A percentile compares a stretch with the other conserved stretches of the same genome.
These are phyloP conservation scores for Stenurella melanura DNA, from an alignment of 2,888 invertebrate species.

Conservation along the genomic window DNA sequence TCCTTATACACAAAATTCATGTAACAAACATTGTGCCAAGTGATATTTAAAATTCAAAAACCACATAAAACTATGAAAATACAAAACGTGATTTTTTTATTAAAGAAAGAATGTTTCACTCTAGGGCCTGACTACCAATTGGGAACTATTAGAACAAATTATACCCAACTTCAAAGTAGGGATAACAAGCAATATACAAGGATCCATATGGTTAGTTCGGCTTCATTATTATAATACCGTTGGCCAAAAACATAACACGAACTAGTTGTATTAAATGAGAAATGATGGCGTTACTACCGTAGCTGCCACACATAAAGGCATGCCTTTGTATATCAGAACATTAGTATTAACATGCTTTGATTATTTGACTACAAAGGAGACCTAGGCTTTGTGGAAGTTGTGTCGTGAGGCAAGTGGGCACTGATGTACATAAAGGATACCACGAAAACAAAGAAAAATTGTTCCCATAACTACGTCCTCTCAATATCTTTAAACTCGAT, in stretches of 20 bases:
- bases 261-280: slow-evolving; percentile 3
- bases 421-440: slow-evolving; percentile 2
- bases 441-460: slow-evolving; percentile 7
- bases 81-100: no score
- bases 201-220: background rate
- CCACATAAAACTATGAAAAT: no score
- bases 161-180: background rate
- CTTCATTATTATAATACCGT: background rate
- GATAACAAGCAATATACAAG: background rate
- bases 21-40: no score
- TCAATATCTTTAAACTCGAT: no score
- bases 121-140: background rate
- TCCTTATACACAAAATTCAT: no score
- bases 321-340: slow-evolving; percentile 33
- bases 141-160: background rate
- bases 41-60: no score
- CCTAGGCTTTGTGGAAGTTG: background rate
- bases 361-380: slow-evolving; percentile 31
- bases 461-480: background rate
- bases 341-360: slow-evolving; percentile 29
- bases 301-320: background rate
- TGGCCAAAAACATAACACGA: background rate
- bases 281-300: background rate
- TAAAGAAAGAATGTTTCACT: no score
- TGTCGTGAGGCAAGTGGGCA: slow-evolving; percentile 15